Evolutionary conservation across 2,113 vertebrate species (phyloP).

Genomic region (Platysteira castanea): DNA sequence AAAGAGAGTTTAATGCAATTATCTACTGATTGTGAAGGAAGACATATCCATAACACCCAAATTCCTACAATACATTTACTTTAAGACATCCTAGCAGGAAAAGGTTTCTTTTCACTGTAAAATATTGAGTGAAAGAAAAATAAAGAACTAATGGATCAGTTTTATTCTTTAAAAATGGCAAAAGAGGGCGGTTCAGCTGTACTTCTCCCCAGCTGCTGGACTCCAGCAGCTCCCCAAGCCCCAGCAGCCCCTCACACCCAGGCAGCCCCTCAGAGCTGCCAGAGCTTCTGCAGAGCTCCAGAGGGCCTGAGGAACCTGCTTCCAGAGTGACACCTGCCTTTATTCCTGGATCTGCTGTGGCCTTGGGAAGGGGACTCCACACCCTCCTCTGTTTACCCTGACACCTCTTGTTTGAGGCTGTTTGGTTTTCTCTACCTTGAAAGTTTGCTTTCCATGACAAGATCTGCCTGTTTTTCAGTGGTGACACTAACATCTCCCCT

Average conservation of each 20-base stretch:
- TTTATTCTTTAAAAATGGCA: background rate
- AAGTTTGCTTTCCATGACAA: background rate
- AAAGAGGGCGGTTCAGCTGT: accelerated
- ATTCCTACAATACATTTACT: background rate
- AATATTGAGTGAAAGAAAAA: background rate
- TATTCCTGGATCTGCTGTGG: background rate
- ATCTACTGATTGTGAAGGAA: background rate
- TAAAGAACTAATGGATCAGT: background rate
- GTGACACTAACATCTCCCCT: background rate
- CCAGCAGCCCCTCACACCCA: background rate
- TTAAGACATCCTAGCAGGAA: background rate
- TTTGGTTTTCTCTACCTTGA: background rate
- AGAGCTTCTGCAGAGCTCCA: too few species aligned
- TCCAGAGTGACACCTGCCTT: accelerated
- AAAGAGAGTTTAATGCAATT: background rate
- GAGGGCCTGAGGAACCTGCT: background rate
- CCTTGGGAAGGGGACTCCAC: background rate
- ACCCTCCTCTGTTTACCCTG: background rate
- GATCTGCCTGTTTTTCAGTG: background rate
- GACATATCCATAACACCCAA: background rate
- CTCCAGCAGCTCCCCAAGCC: background rate
- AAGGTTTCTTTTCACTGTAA: background rate
- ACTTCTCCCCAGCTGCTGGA: background rate
- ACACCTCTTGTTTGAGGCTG: background rate
- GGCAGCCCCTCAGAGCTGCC: background rate